phyloP scores from a whole-genome alignment of 2,888 invertebrate species.

The Microctonus aethiopoides region DNA sequence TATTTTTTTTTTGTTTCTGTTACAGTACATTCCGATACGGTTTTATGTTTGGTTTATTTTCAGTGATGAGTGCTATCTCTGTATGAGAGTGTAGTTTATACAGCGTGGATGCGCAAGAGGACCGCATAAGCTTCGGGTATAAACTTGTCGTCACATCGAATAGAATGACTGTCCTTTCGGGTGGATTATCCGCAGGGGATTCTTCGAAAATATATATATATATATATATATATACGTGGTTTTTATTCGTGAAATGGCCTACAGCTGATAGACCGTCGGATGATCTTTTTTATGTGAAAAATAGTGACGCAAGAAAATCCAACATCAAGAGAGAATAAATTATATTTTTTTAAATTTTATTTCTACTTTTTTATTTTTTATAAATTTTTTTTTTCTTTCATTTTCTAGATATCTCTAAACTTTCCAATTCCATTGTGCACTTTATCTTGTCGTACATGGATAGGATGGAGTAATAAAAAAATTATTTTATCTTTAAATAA shows the following conservation, averaged over 20 bases:
- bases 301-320: neutral
- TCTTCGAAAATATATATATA: neutral
- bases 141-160: neutral
- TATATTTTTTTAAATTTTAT: neutral
- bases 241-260: neutral
- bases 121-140: neutral
- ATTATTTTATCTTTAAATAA: no score
- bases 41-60: neutral
- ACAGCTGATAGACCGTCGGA: neutral
- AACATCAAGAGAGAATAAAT: no score
- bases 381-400: no score
- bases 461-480: no score
- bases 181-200: neutral
- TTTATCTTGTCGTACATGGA: no score
- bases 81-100: neutral
- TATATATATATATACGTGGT: no score
- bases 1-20: neutral
- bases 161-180: neutral
- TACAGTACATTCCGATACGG: constrained; percentile 6
- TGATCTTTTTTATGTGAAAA: neutral
- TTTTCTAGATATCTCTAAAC: no score
- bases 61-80: neutral
- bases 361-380: no score
- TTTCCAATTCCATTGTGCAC: no score
- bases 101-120: neutral